Evolutionary conservation across 2,113 vertebrate species (phyloP), one percentile per base, ranked within the genome.

Genomic region (Psilopsiagon aymara): DNA sequence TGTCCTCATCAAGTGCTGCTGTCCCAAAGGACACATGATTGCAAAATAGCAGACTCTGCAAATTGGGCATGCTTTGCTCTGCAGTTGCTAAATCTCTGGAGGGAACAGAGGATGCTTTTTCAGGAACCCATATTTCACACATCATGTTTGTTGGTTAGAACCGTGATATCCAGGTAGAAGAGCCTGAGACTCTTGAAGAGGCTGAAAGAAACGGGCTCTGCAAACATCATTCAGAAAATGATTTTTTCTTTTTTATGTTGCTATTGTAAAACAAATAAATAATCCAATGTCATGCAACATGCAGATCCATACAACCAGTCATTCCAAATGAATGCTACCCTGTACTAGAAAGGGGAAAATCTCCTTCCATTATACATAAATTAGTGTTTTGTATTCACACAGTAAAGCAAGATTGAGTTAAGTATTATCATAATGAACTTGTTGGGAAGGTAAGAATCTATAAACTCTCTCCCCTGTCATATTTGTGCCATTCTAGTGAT

Each of bases 271-370:
- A 90, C 39, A 78, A 88, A 60, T 27, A 59, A 81, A 47, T 20
- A 81, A 53, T 6, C 4, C 2, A 2, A 3, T 46, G 11, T 27
- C 31, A 6, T 53, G 41, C 63, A 47, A 66, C 1, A 0, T 25
- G 28, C 41, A 62, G 39, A 82, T 79, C 47, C 1, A 0, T 69
- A 70, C 19, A 18, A 70, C 8, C 7, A 53, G 21, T 59, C 37
- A 39, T 85, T 76, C 43, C 70, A 84, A 89, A 76, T 37, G 16
- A 84, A 92, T 33, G 41, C 25, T 11, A 4, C 1, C 4, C 1
- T 6, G 15, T 33, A 35, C 14, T 23, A 63, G 73, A 89, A 66
- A 79, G 67, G 19, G 21, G 27, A 71, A 91, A 80, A 75, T 67
- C 52, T 88, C 44, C 60, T 86, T 81, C 14, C 31, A 41, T 75